Percentiles rank a stretch among this genome's conserved stretches.
phyloP scores from a whole-genome alignment of 2,113 vertebrate genomes.

The Ctenodactylus gundi region DNA sequence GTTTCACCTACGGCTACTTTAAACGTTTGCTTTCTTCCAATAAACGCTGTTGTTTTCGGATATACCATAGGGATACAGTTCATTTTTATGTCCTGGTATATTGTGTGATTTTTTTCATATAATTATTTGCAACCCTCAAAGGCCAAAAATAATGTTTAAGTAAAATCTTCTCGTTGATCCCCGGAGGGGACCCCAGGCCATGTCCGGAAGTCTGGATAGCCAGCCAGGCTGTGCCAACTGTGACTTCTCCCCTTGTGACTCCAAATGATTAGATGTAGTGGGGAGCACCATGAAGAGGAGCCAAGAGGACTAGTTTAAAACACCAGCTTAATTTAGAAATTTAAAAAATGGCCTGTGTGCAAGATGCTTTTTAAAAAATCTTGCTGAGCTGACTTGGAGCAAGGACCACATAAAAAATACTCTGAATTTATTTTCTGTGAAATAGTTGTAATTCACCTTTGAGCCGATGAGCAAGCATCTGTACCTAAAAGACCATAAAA shows the following conservation, averaged over 20 bases:
- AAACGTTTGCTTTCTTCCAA: slow-evolving; percentile 54
- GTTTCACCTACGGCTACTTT: no score
- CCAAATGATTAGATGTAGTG: not conserved
- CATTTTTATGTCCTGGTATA: not conserved
- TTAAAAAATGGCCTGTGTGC: slow-evolving; percentile 2
- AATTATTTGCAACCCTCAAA: not conserved
- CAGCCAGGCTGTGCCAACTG: not conserved
- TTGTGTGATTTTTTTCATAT: not conserved
- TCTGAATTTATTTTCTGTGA: slow-evolving; percentile 59
- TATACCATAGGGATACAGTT: not conserved
- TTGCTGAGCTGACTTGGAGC: not conserved
- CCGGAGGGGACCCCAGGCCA: not conserved
- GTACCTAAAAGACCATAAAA: slow-evolving; percentile 47
- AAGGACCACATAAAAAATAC: slow-evolving; percentile 35
- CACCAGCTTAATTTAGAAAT: not conserved
- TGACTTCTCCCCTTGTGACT: not conserved
- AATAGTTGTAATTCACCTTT: slow-evolving; percentile 49
- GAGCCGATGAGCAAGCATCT: not conserved
- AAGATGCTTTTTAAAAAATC: not conserved
- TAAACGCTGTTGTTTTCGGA: slow-evolving; percentile 49
- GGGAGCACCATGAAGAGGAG: not conserved
- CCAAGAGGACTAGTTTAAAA: not conserved
- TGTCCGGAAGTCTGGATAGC: not conserved
- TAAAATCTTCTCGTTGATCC: not conserved
- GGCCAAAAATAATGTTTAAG: not conserved